Base-by-base conservation (phyloP, 2,113 vertebrate genomes). In the Hymenochirus boettgeri region DNA sequence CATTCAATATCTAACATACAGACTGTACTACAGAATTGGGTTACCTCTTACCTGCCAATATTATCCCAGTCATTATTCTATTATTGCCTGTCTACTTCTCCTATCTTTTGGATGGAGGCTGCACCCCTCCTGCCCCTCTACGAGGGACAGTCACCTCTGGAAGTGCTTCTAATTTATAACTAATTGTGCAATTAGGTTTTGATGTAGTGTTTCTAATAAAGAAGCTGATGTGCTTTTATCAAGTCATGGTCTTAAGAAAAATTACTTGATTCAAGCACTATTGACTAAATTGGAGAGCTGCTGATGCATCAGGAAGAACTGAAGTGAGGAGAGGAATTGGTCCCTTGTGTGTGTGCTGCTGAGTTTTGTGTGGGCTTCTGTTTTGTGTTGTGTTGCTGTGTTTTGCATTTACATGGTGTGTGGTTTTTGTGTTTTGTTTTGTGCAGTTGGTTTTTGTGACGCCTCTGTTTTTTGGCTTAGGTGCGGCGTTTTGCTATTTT, bases 101-200 rank as follows among this genome's bases (percentile, higher is more conserved):
- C 31, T 25, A 45, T 12, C 47, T 8, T 42, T 24, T 57, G 29
- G 56, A 60, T 48, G 15, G 17, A 25, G 31, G 56, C 39, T 52
- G 46, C 35, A 23, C 65, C 64, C 24, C 31, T 55, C 53, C 23
- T 22, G 54, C 55, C 65, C 47, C 56, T 52, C 47, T 42, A 7
- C 1, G 7, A 67, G 56, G 47, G 65, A 31, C 65, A 50, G 46
- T 60, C 65, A 60, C 65, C 65, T 69, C 57, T 59, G 65, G 47
- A 69, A 69, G 56, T 60, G 65, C 65, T 60, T 69, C 65, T 69
- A 69, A 69, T 69, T 69, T 60, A 59, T 69, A 69, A 69, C 56
- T 69, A 69, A 69, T 69, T 69, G 65, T 53, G 57, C 65, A 69
- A 69, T 69, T 69, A 69, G 65, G 56, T 69, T 69, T 69, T 69